Evolutionary conservation across 2,888 invertebrate species (phyloP), one percentile per base, ranked within the genome.

Genomic region (Cylloceria caligata): DNA sequence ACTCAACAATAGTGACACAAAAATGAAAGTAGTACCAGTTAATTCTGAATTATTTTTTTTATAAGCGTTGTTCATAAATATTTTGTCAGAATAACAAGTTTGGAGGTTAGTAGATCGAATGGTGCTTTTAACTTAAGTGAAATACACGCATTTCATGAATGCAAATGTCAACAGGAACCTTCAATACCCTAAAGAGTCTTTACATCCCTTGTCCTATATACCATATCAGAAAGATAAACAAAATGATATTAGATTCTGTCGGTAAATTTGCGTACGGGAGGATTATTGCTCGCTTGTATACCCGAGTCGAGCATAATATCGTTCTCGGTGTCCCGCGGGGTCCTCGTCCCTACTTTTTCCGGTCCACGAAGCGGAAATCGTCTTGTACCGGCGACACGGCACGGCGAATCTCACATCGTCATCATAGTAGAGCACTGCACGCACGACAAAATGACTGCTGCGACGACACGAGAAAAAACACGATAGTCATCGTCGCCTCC

Each of bases 361-460:
- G 85, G 83, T 85, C 82, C 83, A 85, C 80, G 78, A 60, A 82
- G 80, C 78, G 77, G 78, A 83, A 85, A 80, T 85, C 76, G 71
- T 82, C 80, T 83, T 83, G 67, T 64, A 84, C 82, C 83, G 83
- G 78, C 81, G 84, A 85, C 77, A 84, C 85, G 85, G 78, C 27
- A 76, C 55, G 52, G 81, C 77, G 80, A 72, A 67, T 78, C 62
- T 52, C 21, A 24, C 74, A 47, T 72, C 64, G 74, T 71, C 82
- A 75, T 79, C 64, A 65, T 57, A 36, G 21, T 74, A 55, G 73
- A 57, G 57, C 74, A 68, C 81, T 60, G 65, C 30, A 30, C 57
- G 13, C 13, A 73, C 69, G 67, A 69, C 72, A 42, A 57, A 42
- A 60, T 36, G 34, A 47, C 67, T 21, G 65, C 13, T 27, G 42